These are phyloP conservation scores for Gasterosteus nipponicus DNA, from an alignment of 2,113 vertebrate genomes.

Conservation along the genomic window DNA sequence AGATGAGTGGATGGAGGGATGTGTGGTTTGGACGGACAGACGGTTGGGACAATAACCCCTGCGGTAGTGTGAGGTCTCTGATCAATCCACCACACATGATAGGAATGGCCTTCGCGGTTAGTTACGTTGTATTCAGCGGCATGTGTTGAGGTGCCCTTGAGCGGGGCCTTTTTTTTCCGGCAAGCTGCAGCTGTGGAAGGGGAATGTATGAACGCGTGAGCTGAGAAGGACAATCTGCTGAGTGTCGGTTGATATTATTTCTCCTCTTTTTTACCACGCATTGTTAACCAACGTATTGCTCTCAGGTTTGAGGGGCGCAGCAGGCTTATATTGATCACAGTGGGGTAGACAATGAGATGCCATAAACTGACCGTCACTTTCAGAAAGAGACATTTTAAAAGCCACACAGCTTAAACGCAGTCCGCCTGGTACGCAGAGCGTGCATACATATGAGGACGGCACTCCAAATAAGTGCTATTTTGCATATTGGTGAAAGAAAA, in stretches of 20 bases:
- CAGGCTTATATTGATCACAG: background rate
- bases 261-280: background rate
- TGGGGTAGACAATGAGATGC: background rate
- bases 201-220: slow-evolving; percentile 7
- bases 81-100: background rate
- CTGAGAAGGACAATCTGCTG: background rate
- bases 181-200: background rate
- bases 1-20: background rate
- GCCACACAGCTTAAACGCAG: background rate
- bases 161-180: background rate
- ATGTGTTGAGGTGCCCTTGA: slow-evolving; percentile 1
- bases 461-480: background rate
- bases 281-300: background rate
- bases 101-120: background rate
- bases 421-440: background rate
- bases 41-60: background rate
- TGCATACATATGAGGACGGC: background rate
- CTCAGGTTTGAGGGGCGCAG: background rate
- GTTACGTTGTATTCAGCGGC: background rate
- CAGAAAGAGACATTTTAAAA: background rate
- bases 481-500: background rate
- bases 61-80: background rate
- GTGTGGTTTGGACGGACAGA: background rate
- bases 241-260: background rate
- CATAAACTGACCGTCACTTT: background rate